These are phyloP conservation scores for Ameiurus melas DNA, from an alignment of 2,113 vertebrate genomes.

Conservation along the genomic window DNA sequence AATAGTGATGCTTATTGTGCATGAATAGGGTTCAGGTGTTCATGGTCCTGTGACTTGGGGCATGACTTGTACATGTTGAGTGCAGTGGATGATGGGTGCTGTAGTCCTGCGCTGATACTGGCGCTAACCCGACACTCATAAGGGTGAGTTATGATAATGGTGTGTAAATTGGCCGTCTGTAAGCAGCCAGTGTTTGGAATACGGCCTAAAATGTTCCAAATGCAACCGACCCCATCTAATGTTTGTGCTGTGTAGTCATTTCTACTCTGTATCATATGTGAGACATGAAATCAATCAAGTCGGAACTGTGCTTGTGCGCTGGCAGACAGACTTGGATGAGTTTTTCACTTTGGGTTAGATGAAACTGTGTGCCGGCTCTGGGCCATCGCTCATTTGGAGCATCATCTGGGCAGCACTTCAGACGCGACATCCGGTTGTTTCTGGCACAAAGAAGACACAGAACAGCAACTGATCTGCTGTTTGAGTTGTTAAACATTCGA, in stretches of 20 bases:
- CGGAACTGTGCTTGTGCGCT: neutral
- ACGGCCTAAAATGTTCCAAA: neutral
- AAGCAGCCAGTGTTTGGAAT: constrained; percentile 1
- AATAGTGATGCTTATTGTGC: neutral
- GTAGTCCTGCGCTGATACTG: neutral
- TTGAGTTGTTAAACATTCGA: constrained; percentile 43
- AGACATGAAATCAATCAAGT: neutral
- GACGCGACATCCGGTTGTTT: neutral
- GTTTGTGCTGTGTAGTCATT: neutral
- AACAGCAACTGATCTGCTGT: constrained; percentile 47
- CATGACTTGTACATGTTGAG: neutral
- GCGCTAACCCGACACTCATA: neutral
- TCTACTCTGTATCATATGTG: constrained; percentile 6
- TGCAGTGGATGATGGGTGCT: neutral
- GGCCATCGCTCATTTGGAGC: constrained; percentile 21
- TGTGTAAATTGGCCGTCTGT: neutral
- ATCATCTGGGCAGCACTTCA: constrained; percentile 22
- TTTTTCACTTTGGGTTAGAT: neutral
- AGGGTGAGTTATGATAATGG: constrained; percentile 6
- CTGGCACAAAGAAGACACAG: constrained; percentile 48
- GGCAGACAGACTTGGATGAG: constrained; percentile 10
- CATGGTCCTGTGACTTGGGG: neutral
- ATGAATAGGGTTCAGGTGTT: neutral
- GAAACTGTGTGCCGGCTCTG: constrained; percentile 14
- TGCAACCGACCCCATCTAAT: neutral